Base-by-base conservation (phyloP, 1,140 invertebrate species). In the Magallana angulata region DNA sequence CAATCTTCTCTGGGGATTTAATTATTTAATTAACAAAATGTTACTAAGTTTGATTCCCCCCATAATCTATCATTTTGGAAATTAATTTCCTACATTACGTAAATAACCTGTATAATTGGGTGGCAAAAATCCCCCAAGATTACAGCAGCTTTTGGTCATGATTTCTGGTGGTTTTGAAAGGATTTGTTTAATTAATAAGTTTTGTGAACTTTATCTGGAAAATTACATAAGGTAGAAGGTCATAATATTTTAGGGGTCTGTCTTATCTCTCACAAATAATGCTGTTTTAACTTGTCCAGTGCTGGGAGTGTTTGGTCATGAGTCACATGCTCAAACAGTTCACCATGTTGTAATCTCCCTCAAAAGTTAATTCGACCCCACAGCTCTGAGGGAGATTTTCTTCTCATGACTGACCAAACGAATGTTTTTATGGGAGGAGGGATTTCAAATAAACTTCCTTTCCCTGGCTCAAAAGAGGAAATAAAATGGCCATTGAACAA, bases 271-370 rank as follows among this genome's bases (percentile, higher is more conserved):
- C 1, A 18, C 24, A 36, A 24, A 76, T 11, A 12, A 76, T 30
- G 68, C 68, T 76, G 68, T 76, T 76, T 76, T 76, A 76, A 76
- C 68, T 76, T 76, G 68, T 76, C 68, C 24, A 76, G 24, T 76
- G 14, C 4, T 5, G 24, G 64, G 64, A 76, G 68, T 76, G 68
- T 18, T 30, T 24, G 36, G 5, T 12, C 24, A n/a, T 76, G 68
- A 76, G 68, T 76, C 68, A 76, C 24, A 76, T 11, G 24, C 24
- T 76, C 68, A 76, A 76, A 76, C 68, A 76, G 1, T 4, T 36
- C 9, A 30, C 68, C 68, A 76, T 76, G 68, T 76, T 76, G 68
- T 76, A 76, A 76, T 76, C 68, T 76, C 68, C 1, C 18, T 30
- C 68, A 76, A 76, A 76, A 76, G 68, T 76, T 76, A 76, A 76